These are phyloP conservation scores for Elymnias hypermnestra DNA, from an alignment of 1,140 invertebrate genomes.

Conservation along the genomic window DNA sequence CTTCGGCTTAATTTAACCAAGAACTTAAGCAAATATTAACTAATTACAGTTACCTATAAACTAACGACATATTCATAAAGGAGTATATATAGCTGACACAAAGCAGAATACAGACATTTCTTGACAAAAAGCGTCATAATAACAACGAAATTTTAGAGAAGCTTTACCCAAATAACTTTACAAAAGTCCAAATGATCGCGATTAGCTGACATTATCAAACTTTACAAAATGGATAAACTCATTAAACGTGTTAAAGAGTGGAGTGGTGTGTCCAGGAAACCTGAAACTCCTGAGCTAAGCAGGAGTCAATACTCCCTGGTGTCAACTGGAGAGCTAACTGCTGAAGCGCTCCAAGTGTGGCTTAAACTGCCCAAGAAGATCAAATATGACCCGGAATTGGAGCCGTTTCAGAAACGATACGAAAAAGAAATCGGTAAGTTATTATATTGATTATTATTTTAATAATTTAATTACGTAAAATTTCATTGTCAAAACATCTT, in stretches of 20 bases:
- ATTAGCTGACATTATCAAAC: not conserved
- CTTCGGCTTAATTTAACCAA: too few species aligned
- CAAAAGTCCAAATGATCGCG: not conserved
- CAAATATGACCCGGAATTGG: conserved; percentile 79
- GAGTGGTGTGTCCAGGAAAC: conserved; percentile 39
- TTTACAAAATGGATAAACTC: conserved; percentile 39
- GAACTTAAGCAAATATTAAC: too few species aligned
- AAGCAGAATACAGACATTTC: too few species aligned
- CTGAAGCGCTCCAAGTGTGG: conserved; percentile 80
- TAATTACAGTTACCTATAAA: too few species aligned
- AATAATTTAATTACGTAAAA: too few species aligned
- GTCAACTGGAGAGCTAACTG: conserved; percentile 75
- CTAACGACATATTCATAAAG: too few species aligned
- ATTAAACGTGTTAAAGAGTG: conserved; percentile 41
- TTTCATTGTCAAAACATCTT: too few species aligned
- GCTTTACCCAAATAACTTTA: too few species aligned
- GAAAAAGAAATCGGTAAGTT: conserved; percentile 76
- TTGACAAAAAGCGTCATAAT: too few species aligned
- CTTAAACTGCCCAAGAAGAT: conserved; percentile 78
- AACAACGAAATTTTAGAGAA: too few species aligned
- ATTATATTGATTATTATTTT: too few species aligned
- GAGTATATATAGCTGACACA: too few species aligned
- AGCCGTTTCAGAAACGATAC: conserved; percentile 78
- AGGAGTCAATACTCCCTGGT: conserved; percentile 65
- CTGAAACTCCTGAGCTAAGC: conserved; percentile 32